Evolutionary conservation across 1,140 invertebrate genomes (phyloP), one percentile per base, ranked within the genome.

Genomic region (Drosophila sulfurigaster): DNA sequence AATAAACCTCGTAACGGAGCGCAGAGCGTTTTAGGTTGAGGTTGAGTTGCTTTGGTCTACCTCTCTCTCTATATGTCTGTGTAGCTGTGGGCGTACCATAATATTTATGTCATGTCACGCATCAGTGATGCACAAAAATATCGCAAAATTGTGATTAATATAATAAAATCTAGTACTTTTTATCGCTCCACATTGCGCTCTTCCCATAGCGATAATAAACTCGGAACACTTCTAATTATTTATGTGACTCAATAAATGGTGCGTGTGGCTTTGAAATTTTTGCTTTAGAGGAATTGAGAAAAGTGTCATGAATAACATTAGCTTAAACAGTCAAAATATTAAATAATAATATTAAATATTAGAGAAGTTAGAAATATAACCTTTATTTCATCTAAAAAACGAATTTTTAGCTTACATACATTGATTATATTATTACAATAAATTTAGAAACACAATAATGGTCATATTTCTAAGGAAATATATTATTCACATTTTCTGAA

Each of bases 31-130:
- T 66, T 58, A 51, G 38, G n/a, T 58, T 66, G 20, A 20, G 13
- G 63, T 43, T 43, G 11, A 43, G 41, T n/a, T 43, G 0, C 13
- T 28, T 5, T 59, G 35, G 2, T 63, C 43, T 41, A 8, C 10
- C 30, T 32, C 30, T 38, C 30, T 32, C 30, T 16, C 38, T 52
- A 56, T 60, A 20, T 49, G 38, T 30, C 38, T 38, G 38, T 52
- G 38, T 13, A 28, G 13, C 48, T 11, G n/a, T 56, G 32, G 45
- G 56, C 51, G 25, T 48, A 54, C 35, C 25, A 67, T 67, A 52
- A 45, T 54, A 67, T 67, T 73, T 69, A 69, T 54, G 57, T 69
- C 59, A 57, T 25, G 45, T 57, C 25, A 45, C 58, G 67, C 58
- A 43, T 8, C 35, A 69, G 58, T 56, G 66, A 49, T 74, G 65